Conservation (phyloP, 2,888 invertebrate genomes). For the Andricus quercusramuli region DNA sequence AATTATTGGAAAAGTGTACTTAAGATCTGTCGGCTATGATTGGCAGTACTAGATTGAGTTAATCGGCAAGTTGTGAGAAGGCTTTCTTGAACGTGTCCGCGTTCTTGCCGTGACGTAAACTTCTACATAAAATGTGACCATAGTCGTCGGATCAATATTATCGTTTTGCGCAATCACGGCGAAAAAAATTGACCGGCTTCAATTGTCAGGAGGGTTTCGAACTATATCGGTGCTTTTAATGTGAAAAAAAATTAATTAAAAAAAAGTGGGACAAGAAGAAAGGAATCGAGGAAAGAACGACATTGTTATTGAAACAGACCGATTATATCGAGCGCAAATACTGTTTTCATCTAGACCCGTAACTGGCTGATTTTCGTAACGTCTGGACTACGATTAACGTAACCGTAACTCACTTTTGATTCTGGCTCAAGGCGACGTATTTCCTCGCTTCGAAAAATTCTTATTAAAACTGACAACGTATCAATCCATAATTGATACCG, state of each 20-base stretch:
- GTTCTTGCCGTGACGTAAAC: slow-evolving; percentile 34
- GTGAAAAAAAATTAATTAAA: not conserved
- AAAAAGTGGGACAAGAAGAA: not conserved
- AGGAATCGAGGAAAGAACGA: not conserved
- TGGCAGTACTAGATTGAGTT: slow-evolving; percentile 20
- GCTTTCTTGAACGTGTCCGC: slow-evolving; percentile 34
- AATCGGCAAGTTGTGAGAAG: slow-evolving; percentile 7
- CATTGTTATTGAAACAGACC: not conserved
- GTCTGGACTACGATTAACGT: not conserved
- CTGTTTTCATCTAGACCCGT: not conserved
- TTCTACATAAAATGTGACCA: slow-evolving; percentile 27
- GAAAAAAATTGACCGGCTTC: not conserved
- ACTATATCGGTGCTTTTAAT: not conserved
- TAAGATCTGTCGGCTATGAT: not conserved
- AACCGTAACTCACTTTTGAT: not conserved
- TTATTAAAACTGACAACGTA: not conserved
- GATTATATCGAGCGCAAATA: not conserved
- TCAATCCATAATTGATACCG: not conserved
- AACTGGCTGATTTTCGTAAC: not conserved
- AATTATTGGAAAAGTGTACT: not conserved
- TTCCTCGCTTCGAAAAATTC: not conserved
- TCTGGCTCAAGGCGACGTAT: not conserved
- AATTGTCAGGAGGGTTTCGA: not conserved
- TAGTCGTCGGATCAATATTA: not conserved
- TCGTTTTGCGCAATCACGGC: not conserved